Conservation (phyloP, 2,888 invertebrate species). For the Archips crataeganus region DNA sequence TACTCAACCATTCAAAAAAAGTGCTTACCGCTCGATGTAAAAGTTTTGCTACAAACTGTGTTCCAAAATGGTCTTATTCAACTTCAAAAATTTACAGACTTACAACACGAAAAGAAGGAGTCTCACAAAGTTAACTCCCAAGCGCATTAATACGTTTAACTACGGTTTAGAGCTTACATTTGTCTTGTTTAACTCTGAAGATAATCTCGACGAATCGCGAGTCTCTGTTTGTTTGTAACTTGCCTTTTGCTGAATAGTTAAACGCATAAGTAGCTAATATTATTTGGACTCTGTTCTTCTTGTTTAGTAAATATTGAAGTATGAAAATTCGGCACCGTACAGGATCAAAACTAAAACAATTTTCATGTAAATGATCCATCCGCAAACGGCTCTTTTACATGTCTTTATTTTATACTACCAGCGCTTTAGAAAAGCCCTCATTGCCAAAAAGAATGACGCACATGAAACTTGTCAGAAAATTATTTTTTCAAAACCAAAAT, state of each 20-base stretch:
- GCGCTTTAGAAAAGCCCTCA: no score
- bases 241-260: conserved; percentile 48
- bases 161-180: conserved; percentile 55
- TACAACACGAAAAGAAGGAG: conserved; percentile 17
- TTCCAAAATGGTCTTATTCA: neutral
- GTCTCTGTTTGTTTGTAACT: conserved; percentile 52
- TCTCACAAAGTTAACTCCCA: conserved; percentile 20
- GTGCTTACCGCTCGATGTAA: no score
- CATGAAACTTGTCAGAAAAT: no score
- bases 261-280: conserved; percentile 1
- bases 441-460: no score
- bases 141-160: conserved; percentile 40
- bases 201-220: conserved; percentile 71
- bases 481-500: no score
- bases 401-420: no score
- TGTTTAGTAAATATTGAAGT: neutral
- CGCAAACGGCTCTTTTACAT: no score
- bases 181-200: conserved; percentile 74
- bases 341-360: no score
- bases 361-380: no score
- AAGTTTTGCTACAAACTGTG: neutral
- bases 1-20: no score
- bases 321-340: no score
- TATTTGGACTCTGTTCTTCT: neutral
- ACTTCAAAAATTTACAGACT: conserved; percentile 13